Evolutionary conservation across 2,888 invertebrate genomes (phyloP).

Genomic region (Colletes collaris): DNA sequence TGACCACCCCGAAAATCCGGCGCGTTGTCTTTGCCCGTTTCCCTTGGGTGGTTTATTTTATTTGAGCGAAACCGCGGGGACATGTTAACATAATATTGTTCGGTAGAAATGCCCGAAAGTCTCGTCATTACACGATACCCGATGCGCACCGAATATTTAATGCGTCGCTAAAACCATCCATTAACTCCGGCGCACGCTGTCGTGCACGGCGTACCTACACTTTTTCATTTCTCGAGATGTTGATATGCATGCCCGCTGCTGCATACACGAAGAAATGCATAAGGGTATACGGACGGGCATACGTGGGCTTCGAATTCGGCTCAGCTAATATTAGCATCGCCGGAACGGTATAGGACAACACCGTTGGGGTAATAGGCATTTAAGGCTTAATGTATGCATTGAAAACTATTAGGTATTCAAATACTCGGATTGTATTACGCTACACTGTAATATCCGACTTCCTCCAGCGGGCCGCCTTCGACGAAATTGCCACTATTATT

Average conservation of each 20-base stretch:
- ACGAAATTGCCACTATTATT: conserved; percentile 74
- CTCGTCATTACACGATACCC: conserved; percentile 53
- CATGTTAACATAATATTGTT: conserved; percentile 49
- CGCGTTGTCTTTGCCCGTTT: conserved; percentile 1
- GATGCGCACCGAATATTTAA: conserved; percentile 61
- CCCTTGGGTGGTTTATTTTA: conserved; percentile 20
- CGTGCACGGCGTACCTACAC: conserved; percentile 25
- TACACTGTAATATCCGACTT: conserved; percentile 71
- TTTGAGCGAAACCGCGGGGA: conserved; percentile 10
- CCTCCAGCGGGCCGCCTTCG: conserved; percentile 58
- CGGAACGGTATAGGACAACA: conserved; percentile 68
- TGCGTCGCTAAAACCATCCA: conserved; percentile 46
- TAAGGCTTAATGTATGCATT: conserved; percentile 80
- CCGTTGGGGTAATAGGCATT: conserved; percentile 75
- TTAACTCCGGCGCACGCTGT: conserved; percentile 31
- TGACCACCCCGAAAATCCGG: background rate
- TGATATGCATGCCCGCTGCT: conserved; percentile 52
- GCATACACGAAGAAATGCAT: conserved; percentile 43
- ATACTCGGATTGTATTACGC: conserved; percentile 79
- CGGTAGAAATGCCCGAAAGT: conserved; percentile 38
- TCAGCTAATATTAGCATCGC: conserved; percentile 74
- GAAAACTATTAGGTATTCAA: conserved; percentile 81
- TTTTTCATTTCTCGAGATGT: conserved; percentile 64
- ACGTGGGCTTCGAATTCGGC: conserved; percentile 63
- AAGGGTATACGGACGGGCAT: conserved; percentile 34